Evolutionary conservation across 2,797 vertebrate genomes (phyloP).

Genomic region (Loris lydekkerianus): DNA sequence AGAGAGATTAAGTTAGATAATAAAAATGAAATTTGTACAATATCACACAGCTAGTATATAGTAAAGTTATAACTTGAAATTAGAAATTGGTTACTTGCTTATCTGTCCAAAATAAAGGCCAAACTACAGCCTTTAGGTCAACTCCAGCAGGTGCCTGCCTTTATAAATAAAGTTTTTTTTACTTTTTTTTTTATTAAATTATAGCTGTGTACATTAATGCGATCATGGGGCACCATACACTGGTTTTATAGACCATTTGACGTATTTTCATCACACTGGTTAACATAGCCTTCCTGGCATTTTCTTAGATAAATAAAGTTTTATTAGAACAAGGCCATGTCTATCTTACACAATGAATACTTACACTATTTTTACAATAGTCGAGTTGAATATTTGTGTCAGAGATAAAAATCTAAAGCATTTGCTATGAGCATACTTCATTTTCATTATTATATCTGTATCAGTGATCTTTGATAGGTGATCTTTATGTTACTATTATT

Average conservation of each 20-base stretch:
- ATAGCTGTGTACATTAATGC: too few species aligned
- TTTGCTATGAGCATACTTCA: neutral
- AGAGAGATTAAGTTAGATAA: neutral
- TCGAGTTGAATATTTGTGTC: neutral
- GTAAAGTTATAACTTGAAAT: neutral
- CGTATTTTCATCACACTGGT: too few species aligned
- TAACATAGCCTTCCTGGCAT: too few species aligned
- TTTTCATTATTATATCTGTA: neutral
- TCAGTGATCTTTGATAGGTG: neutral
- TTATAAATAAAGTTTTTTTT: neutral
- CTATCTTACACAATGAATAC: neutral
- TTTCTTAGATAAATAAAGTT: neutral
- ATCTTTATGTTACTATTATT: neutral
- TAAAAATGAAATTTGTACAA: neutral
- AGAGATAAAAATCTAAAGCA: slow-evolving; percentile 14
- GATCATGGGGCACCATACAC: too few species aligned
- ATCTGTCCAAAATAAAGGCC: neutral
- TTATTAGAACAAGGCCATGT: neutral
- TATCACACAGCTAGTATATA: neutral
- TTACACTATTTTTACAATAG: neutral
- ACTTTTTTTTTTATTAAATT: too few species aligned
- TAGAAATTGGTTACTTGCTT: neutral
- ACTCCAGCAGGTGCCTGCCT: neutral
- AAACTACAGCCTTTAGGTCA: neutral
- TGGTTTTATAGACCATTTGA: too few species aligned